Evolutionary conservation across 2,888 invertebrate species (phyloP).

Genomic region (Helicoverpa assulta): DNA sequence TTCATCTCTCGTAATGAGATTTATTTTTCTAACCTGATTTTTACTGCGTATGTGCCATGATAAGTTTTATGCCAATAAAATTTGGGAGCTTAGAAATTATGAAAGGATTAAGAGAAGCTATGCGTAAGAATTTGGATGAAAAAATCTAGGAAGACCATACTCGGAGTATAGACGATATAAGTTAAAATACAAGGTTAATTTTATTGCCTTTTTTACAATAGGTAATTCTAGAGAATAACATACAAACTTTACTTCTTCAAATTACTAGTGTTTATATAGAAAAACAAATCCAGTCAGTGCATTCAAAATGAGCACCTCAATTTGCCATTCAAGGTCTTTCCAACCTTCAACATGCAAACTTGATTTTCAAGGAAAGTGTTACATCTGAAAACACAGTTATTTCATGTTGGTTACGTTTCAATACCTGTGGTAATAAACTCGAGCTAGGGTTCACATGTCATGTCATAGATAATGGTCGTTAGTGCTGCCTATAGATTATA

Average conservation of each 20-base stretch:
- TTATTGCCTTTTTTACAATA: no score
- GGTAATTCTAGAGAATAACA: not conserved
- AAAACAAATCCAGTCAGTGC: not conserved
- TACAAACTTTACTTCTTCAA: not conserved
- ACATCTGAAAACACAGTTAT: slow-evolving; percentile 11
- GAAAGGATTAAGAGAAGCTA: no score
- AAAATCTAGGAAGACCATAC: no score
- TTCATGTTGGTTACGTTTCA: slow-evolving; percentile 30
- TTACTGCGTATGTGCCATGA: not conserved
- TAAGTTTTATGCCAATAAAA: not conserved
- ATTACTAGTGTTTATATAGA: not conserved
- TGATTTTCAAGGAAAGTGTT: slow-evolving; percentile 27
- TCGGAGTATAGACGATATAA: no score
- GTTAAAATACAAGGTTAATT: no score
- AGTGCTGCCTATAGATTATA: no score
- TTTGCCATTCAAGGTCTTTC: slow-evolving; percentile 14
- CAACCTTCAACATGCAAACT: slow-evolving; percentile 10
- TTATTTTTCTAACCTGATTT: slow-evolving; percentile 35
- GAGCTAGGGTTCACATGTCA: slow-evolving; percentile 38
- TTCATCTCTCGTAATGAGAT: slow-evolving; percentile 58
- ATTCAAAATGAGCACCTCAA: slow-evolving; percentile 4
- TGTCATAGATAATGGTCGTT: no score
- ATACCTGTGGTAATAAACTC: slow-evolving; percentile 55
- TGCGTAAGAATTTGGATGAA: no score
- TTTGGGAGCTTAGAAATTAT: not conserved